These are phyloP conservation scores for Troides helena DNA, from an alignment of 2,888 invertebrate species.

Conservation along the genomic window DNA sequence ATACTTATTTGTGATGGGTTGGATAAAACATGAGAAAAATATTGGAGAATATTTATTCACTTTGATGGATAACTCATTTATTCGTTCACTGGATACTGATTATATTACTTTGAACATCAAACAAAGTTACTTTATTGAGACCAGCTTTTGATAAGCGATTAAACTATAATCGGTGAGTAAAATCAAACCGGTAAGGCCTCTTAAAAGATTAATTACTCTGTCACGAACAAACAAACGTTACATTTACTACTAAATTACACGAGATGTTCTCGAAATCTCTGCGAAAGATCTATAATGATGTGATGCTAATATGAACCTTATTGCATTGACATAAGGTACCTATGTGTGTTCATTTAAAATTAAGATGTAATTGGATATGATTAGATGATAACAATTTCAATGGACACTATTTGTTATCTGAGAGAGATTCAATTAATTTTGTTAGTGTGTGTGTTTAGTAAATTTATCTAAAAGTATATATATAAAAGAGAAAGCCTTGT, in stretches of 20 bases:
- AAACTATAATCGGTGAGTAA: slow-evolving; percentile 13
- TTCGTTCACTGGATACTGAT: not conserved
- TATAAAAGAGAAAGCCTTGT: slow-evolving; percentile 13
- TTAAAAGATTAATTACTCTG: slow-evolving; percentile 22
- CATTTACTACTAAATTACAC: slow-evolving; percentile 21
- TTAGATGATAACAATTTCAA: slow-evolving; percentile 19
- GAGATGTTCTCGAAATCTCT: slow-evolving; percentile 17
- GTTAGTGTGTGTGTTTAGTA: slow-evolving; percentile 5
- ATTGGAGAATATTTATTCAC: not conserved
- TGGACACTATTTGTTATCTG: slow-evolving; percentile 20
- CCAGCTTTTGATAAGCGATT: slow-evolving; percentile 4
- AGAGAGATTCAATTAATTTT: slow-evolving; percentile 26
- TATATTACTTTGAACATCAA: not conserved
- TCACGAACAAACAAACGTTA: slow-evolving; percentile 23
- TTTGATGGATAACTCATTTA: not conserved
- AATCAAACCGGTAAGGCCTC: slow-evolving; percentile 8
- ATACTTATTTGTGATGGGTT: too few relatives aligned
- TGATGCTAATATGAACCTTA: slow-evolving; percentile 13
- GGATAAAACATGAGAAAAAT: not conserved
- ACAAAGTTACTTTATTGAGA: not conserved
- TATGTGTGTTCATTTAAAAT: not conserved
- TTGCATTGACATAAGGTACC: not conserved
- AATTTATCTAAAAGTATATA: slow-evolving; percentile 19
- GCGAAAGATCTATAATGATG: slow-evolving; percentile 5
- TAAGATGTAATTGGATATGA: slow-evolving; percentile 28